A percentile compares a stretch with the other conserved stretches of the same genome.
Conservation (phyloP, 2,113 vertebrate species). For the Mormyrus iriodes region DNA sequence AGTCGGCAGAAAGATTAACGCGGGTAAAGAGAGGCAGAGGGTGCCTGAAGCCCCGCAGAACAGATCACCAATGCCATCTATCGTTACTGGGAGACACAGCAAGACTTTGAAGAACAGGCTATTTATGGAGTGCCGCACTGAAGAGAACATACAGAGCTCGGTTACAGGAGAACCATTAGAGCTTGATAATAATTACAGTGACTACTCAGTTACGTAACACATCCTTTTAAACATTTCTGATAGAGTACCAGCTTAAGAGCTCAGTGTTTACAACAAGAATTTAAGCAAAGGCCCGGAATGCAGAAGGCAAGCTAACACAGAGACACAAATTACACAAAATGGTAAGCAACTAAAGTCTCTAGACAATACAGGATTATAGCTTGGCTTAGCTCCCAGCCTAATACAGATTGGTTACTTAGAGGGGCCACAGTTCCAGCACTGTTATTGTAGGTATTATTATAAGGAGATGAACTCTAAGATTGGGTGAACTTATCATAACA, state of each 20-base stretch:
- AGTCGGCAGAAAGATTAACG: conserved; percentile 8
- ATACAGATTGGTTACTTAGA: neutral
- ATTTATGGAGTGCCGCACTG: neutral
- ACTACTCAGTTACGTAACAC: neutral
- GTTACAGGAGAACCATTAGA: neutral
- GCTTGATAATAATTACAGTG: neutral
- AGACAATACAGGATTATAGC: neutral
- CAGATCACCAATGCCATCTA: conserved; percentile 25
- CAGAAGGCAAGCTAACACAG: neutral
- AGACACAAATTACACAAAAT: neutral
- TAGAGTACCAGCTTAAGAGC: neutral
- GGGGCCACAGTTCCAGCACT: neutral
- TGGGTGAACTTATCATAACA: neutral
- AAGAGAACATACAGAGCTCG: neutral
- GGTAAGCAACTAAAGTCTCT: neutral
- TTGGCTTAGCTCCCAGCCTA: neutral
- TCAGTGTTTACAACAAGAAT: neutral
- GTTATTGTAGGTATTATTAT: neutral
- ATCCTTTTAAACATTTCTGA: conserved; percentile 1
- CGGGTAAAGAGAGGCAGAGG: conserved; percentile 1
- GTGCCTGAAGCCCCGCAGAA: neutral
- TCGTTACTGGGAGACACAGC: conserved; percentile 4
- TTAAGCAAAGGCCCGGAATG: neutral
- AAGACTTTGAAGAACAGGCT: neutral
- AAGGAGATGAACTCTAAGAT: neutral